Evolutionary conservation across 1,140 invertebrate genomes (phyloP).

Genomic region (Psilanteris sp.): DNA sequence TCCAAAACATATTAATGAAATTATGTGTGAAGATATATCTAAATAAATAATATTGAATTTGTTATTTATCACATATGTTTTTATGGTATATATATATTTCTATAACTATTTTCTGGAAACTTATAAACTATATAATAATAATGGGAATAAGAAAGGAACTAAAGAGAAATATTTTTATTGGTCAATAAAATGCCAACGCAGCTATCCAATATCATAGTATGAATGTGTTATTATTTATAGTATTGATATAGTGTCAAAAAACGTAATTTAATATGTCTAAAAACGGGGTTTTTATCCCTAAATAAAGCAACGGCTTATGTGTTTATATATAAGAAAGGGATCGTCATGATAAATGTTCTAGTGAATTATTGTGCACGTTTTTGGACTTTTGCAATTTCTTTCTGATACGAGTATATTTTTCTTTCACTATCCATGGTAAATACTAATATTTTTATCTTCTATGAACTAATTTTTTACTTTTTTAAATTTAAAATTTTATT

Average conservation of each 20-base stretch:
- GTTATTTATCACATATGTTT: too few species aligned
- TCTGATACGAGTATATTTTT: slow-evolving; percentile 9
- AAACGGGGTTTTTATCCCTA: slow-evolving; percentile 5
- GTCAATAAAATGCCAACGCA: neutral
- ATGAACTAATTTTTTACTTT: too few species aligned
- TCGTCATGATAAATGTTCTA: slow-evolving; percentile 19
- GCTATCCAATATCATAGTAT: slow-evolving; percentile 1
- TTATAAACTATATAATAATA: too few species aligned
- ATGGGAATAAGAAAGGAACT: neutral
- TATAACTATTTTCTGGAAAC: too few species aligned
- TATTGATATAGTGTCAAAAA: slow-evolving; percentile 2
- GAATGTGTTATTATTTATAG: slow-evolving; percentile 16
- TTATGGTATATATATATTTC: too few species aligned
- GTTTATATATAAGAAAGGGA: slow-evolving; percentile 22
- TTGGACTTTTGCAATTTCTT: slow-evolving; percentile 26
- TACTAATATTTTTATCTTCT: too few species aligned
- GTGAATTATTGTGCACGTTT: slow-evolving; percentile 29
- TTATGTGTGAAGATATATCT: too few species aligned
- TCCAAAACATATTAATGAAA: too few species aligned
- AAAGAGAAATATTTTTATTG: slow-evolving; percentile 8
- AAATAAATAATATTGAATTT: too few species aligned
- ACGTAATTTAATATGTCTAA: slow-evolving; percentile 9
- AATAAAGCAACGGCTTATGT: slow-evolving; percentile 16
- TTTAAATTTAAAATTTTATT: too few species aligned
- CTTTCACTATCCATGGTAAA: neutral